These are phyloP conservation scores for Ciconia stormi DNA, from an alignment of 2,113 vertebrate species.

Conservation along the genomic window DNA sequence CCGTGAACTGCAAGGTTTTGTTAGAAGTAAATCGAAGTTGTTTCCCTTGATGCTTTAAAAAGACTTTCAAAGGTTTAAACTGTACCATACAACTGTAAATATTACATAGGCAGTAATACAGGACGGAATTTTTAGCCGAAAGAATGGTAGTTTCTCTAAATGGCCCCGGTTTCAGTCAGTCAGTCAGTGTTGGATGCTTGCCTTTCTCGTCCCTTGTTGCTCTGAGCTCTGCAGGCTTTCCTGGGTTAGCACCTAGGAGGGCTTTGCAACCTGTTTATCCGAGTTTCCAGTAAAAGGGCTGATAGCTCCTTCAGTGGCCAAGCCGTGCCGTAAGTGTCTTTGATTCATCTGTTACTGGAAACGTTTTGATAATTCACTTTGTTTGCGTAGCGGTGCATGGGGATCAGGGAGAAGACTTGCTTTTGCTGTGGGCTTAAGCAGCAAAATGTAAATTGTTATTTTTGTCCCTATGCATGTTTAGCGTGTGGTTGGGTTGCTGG, in stretches of 20 bases:
- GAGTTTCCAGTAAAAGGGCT: background rate
- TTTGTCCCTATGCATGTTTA: background rate
- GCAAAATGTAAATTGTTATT: background rate
- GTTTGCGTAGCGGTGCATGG: background rate
- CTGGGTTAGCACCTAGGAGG: background rate
- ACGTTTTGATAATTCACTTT: background rate
- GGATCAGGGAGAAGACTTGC: background rate
- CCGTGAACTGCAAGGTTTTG: rapidly evolving
- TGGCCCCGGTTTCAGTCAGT: rapidly evolving
- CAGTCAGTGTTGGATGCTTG: rapidly evolving
- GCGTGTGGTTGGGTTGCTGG: background rate
- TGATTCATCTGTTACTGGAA: background rate
- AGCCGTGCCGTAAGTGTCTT: background rate
- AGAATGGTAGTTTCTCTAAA: rapidly evolving
- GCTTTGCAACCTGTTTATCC: background rate
- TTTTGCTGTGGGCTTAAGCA: background rate
- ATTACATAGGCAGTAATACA: rapidly evolving
- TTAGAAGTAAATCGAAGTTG: too few species aligned
- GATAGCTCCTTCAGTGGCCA: background rate
- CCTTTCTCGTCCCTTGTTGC: background rate
- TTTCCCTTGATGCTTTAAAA: background rate
- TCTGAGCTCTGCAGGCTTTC: background rate
- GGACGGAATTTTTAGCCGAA: background rate
- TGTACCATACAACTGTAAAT: rapidly evolving
- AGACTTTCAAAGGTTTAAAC: background rate